A percentile compares a stretch with the other conserved stretches of the same genome.
Conservation (phyloP, 2,888 invertebrate species). For the Hetaerina titia region DNA sequence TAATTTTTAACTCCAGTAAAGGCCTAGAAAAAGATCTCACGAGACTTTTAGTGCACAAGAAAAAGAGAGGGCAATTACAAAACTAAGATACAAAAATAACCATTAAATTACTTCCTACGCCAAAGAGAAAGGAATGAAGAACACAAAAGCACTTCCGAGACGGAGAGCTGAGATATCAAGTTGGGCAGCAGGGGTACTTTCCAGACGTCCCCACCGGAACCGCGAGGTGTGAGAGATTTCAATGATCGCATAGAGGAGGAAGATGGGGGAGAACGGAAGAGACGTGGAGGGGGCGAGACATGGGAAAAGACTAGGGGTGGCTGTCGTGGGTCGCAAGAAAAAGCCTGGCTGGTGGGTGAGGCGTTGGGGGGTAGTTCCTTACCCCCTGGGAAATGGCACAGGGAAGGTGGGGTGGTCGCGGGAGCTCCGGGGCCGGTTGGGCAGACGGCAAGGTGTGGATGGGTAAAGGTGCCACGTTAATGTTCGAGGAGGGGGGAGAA, state of each 20-base stretch:
- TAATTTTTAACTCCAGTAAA: too few species aligned
- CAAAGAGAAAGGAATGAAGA: neutral
- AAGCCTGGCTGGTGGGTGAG: too few species aligned
- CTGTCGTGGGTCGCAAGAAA: neutral
- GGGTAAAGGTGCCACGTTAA: neutral
- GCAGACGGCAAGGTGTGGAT: neutral
- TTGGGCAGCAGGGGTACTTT: neutral
- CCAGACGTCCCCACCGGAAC: neutral
- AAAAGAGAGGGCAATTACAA: neutral
- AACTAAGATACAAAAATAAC: neutral
- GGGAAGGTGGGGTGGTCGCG: constrained; percentile 6
- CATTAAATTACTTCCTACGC: neutral
- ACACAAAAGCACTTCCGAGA: neutral
- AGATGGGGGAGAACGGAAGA: neutral
- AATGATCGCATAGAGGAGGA: neutral
- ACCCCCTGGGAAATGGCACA: neutral
- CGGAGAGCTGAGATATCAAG: neutral
- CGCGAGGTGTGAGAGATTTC: neutral
- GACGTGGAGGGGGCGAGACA: neutral
- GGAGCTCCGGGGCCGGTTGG: neutral
- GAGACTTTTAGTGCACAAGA: neutral
- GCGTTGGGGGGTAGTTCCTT: too few species aligned
- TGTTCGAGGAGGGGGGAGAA: neutral
- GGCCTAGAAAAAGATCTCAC: too few species aligned
- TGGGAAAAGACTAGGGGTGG: neutral